phyloP scores from a whole-genome alignment of 37 sponge, comb jelly and placozoan genomes.

The Petrosia ficiformis region DNA sequence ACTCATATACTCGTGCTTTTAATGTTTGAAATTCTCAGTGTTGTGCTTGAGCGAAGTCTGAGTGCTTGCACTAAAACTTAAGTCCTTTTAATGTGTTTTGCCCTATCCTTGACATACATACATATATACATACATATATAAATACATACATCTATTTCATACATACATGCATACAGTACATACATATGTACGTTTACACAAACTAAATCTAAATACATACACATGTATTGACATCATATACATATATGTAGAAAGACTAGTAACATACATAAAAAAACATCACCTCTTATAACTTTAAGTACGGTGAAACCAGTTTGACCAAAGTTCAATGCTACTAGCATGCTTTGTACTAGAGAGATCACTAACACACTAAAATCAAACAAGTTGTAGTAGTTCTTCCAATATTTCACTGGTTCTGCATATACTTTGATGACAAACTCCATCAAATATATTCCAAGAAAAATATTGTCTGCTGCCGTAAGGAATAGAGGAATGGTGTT shows the following conservation, averaged over 20 bases:
- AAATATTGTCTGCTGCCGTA: constrained; percentile 40
- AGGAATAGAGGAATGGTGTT: constrained; percentile 45
- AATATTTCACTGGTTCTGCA: constrained; percentile 69
- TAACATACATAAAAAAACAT: not conserved
- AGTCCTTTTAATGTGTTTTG: too few species aligned
- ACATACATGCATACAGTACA: too few species aligned
- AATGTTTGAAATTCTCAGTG: too few species aligned
- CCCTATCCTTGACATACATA: too few species aligned
- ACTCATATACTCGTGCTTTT: too few species aligned
- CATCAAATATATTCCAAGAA: constrained; percentile 52
- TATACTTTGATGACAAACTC: constrained; percentile 79
- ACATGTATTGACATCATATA: not conserved
- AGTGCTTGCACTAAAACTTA: too few species aligned
- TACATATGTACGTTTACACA: too few species aligned
- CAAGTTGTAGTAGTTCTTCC: constrained; percentile 82
- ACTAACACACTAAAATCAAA: constrained; percentile 72
- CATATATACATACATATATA: too few species aligned
- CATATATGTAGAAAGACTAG: not conserved
- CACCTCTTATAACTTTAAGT: constrained; percentile 53
- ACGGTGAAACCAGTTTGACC: constrained; percentile 30
- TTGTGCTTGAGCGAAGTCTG: too few species aligned
- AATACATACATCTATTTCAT: too few species aligned
- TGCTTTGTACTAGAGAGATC: constrained; percentile 34
- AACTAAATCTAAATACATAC: too few species aligned
- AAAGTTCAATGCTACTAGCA: constrained; percentile 32